Evolutionary conservation across 2,797 vertebrate species (phyloP), one percentile per base, ranked within the genome.

Genomic region (Anguilla megastoma): DNA sequence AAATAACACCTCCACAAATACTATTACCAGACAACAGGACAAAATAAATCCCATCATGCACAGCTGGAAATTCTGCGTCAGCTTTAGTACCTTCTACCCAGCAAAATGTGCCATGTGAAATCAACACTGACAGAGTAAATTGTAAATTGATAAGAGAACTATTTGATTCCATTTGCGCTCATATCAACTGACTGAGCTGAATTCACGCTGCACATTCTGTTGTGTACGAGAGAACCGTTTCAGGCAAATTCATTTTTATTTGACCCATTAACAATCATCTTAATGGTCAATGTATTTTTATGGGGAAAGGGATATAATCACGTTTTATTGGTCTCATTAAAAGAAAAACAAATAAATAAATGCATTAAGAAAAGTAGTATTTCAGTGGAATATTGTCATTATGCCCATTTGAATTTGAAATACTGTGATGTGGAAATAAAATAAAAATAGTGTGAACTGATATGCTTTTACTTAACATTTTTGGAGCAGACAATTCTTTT

Each of bases 261-360:
- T 50, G 45, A 50, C 79, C 10, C 21, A 8, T 50, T 82, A 82
- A 82, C 21, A 21, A 8, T n/a, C 2, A 3, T 52, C 18, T 82
- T 52, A 82, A 82, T 82, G 79, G 14, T 18, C 86, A 87, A 79
- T 83, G 84, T 66, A 41, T 66, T 63, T 63, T 83, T 66, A 5
- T 83, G 21, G 36, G 79, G 76, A 80, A 87, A 21, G 24, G 45
- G 76, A 80, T 63, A 12, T 9, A 83, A 87, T 56, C n/a, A 52
- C 30, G 12, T 83, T 84, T 80, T 83, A 87, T 50, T 48, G 24
- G 79, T 21, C 48, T 12, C 66, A 71, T 30, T 71, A 27, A 27
- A 71, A 30, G 18, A 10, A 45, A 45, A 45, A 30, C 7, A 30
- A 27, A 71, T 27, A 71, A 71, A 66, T 66, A 30, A 71, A 27